Evolutionary conservation across 2,113 vertebrate species (phyloP).

Genomic region (Notechis scutatus): DNA sequence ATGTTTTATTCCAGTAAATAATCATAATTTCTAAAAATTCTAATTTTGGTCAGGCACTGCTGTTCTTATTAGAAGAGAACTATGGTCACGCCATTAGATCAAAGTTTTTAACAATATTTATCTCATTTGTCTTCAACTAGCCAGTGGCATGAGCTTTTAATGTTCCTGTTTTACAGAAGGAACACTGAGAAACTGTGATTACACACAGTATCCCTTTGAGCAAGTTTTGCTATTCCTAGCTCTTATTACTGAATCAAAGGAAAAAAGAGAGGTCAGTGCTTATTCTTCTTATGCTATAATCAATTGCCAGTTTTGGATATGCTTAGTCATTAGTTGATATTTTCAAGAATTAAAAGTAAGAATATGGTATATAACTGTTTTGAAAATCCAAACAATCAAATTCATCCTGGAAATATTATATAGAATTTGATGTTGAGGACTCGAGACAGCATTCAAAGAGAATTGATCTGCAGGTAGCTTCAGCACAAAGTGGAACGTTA

Average conservation of each 20-base stretch:
- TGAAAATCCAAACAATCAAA: slow-evolving; percentile 2
- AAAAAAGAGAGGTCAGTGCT: not conserved
- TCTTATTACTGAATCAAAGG: slow-evolving; percentile 21
- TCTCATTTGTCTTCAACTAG: not conserved
- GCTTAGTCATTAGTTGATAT: slow-evolving; percentile 29
- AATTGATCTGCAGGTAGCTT: slow-evolving; percentile 9
- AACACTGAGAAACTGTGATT: not conserved
- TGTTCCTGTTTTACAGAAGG: not conserved
- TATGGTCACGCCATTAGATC: not conserved
- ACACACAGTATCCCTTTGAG: not conserved
- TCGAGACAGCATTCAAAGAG: slow-evolving; percentile 10
- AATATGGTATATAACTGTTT: not conserved
- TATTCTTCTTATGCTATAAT: not conserved
- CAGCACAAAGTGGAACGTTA: not conserved
- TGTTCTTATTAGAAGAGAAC: not conserved
- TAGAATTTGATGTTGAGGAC: not conserved
- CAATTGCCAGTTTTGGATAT: not conserved
- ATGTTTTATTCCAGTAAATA: not conserved
- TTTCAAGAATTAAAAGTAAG: not conserved
- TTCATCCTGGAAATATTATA: not conserved
- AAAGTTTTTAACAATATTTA: not conserved
- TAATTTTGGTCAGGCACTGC: not conserved
- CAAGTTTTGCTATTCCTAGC: not conserved
- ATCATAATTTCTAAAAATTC: not conserved
- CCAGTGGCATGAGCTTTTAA: not conserved